Conservation (phyloP, 2,888 invertebrate genomes). For the Acrocyrtus sp. region DNA sequence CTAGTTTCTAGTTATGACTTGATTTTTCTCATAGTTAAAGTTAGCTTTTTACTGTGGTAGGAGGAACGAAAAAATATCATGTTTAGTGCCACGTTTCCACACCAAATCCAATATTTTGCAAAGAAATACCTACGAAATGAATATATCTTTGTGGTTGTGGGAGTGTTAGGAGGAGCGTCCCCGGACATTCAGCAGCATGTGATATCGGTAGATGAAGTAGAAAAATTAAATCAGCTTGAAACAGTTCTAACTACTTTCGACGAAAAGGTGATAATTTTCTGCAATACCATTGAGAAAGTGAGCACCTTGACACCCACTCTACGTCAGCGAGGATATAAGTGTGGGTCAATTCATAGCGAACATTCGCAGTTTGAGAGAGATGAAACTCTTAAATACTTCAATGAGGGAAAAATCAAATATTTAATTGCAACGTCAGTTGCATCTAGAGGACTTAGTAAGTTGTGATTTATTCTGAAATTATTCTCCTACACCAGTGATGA, state of each 20-base stretch:
- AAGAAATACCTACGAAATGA: slow-evolving; percentile 11
- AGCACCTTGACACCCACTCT: background rate
- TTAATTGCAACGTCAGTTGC: slow-evolving; percentile 26
- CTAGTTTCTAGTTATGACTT: too few species aligned
- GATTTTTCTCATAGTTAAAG: too few species aligned
- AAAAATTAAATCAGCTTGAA: slow-evolving; percentile 8
- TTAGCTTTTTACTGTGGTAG: too few species aligned
- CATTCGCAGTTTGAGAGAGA: background rate
- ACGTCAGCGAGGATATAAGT: background rate
- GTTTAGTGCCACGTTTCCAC: slow-evolving; percentile 31
- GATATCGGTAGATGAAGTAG: background rate
- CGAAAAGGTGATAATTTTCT: slow-evolving; percentile 10
- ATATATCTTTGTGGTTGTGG: slow-evolving; percentile 11
- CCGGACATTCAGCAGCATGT: slow-evolving; percentile 24
- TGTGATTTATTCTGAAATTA: background rate
- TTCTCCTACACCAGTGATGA: background rate
- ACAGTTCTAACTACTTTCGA: background rate
- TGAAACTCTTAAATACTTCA: slow-evolving; percentile 2
- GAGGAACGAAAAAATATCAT: slow-evolving; percentile 21
- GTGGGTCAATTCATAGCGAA: slow-evolving; percentile 9
- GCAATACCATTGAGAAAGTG: slow-evolving; percentile 22
- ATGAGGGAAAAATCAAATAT: background rate
- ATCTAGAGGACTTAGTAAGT: slow-evolving; percentile 24
- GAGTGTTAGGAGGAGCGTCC: slow-evolving; percentile 21
- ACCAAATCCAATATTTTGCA: slow-evolving; percentile 15